Base-by-base conservation (phyloP, 2,797 vertebrate genomes). In the Sebastes cheni region DNA sequence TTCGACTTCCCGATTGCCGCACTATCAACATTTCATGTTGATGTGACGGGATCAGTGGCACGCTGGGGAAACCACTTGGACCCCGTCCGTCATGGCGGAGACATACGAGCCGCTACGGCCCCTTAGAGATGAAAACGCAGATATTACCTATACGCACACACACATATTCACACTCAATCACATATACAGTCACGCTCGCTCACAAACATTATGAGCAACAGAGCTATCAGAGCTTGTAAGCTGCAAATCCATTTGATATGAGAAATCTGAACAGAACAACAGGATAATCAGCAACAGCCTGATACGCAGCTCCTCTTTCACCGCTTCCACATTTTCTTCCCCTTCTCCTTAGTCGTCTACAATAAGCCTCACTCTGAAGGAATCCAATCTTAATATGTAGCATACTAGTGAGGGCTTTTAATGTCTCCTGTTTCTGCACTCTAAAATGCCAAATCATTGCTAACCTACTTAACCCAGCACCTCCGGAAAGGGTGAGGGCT, bases 11-110 rank as follows among this genome's bases (percentile, higher is more conserved):
- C 85, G 91, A 93, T 93, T 84, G 82, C 81, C 2, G 67, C 84
- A 83, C 93, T 93, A 95, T 96, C 93, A 95, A 93, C 94, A 93
- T 92, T 93, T 94, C 94, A 94, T 59, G 81, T 81, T 90, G 86
- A 94, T 92, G 87, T 91, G 92, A 93, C 68, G 66, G 83, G 67
- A 83, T 78, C 79, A 67, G 84, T 73, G 50, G 87, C 72, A 75
- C 46, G 6, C 71, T 78, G 88, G 90, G 87, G 85, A 89, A 93
- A 93, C 82, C 80, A 58, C 88, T 94, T 86, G 78, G 88, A 78
- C 62, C 72, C 87, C 73, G 89, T 95, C 94, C 75, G 46, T 95
- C 95, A 92, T 50, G 27, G 34, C 10, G 3, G 29, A 86, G 88
- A 91, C 88, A 92, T 75, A 67, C 16, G 79, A 94, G 87, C 84